Conservation (phyloP, 2,888 invertebrate genomes). For the Nineta flava region DNA sequence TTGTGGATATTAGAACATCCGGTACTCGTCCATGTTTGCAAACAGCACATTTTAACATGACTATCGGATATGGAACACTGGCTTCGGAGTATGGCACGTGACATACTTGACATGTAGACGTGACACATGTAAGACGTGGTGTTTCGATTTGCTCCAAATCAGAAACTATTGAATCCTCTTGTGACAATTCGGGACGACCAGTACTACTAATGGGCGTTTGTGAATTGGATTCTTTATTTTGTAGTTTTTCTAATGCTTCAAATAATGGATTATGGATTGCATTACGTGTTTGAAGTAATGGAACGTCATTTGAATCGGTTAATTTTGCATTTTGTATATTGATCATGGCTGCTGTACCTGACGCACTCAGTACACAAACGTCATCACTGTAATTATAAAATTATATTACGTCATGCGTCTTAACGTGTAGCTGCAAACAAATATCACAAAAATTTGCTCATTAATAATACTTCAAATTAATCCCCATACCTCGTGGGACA, state of each 20-base stretch:
- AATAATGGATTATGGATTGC: background rate
- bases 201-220: no score
- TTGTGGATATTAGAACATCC: slow-evolving; percentile 76
- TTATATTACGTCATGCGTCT: no score
- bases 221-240: background rate
- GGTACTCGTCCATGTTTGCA: slow-evolving; percentile 71
- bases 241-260: background rate
- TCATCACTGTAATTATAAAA: slow-evolving; percentile 58
- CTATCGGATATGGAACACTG: slow-evolving; percentile 56
- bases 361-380: slow-evolving; percentile 84
- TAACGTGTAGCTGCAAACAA: no score
- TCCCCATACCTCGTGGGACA: no score
- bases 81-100: slow-evolving; percentile 74
- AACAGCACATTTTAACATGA: slow-evolving; percentile 52
- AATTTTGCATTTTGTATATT: slow-evolving; percentile 33
- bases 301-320: background rate
- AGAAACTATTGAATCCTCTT: no score
- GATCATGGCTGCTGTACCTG: slow-evolving; percentile 83
- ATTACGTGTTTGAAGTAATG: background rate
- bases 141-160: no score
- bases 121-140: background rate
- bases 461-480: no score
- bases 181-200: no score
- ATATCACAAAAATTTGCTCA: no score
- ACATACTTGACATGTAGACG: slow-evolving; percentile 27